Base-by-base conservation (phyloP, 2,113 vertebrate genomes). In the Petrocephalus zakoni region DNA sequence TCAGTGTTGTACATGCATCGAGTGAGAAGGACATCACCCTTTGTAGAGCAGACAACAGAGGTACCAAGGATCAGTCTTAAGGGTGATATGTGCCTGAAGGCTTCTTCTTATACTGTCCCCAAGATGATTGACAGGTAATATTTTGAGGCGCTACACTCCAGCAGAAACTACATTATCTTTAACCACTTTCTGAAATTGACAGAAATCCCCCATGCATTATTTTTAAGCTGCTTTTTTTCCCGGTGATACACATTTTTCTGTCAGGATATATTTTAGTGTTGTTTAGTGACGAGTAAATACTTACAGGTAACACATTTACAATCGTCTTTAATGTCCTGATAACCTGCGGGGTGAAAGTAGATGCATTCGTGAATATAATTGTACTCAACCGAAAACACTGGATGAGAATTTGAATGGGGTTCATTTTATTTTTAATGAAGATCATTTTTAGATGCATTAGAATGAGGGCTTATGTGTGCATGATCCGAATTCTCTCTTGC, bases 1-100 rank as follows among this genome's bases (percentile, higher is more conserved):
- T 96, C 94, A 0, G 98, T 99, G 96, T 97, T 97, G 91, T 96
- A 99, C 0, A 95, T 96, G 46, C 98, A 99, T 82, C 96, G 97
- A 0, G 98, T 99, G 90, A 98, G 92, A 25, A 99, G 97, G 61
- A 95, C 94, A 0, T 99, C 98, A 0, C 98, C 98, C 98, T 99
- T 93, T 47, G 88, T 21, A 90, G 89, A 22, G 90, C 2, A 85
- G 53, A 86, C 29, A 82, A 92, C 34, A 93, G n/a, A 90, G 61
- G 88, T 81, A 87, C 64, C 56, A 89, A 81, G 19, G 29, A 47
- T 46, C 81, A 13, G 2, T 22, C 8, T n/a, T 22, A 21, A 49
- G 9, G 81, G 2, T 1, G 9, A 46, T 83, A 9, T 13, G 46
- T 83, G 10, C 81, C 46, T 46, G 72, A 34, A 68, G 51, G 15